Percentiles rank a stretch among this genome's conserved stretches.
phyloP scores from a whole-genome alignment of 2,797 vertebrate species.

The Acanthiza pusilla region DNA sequence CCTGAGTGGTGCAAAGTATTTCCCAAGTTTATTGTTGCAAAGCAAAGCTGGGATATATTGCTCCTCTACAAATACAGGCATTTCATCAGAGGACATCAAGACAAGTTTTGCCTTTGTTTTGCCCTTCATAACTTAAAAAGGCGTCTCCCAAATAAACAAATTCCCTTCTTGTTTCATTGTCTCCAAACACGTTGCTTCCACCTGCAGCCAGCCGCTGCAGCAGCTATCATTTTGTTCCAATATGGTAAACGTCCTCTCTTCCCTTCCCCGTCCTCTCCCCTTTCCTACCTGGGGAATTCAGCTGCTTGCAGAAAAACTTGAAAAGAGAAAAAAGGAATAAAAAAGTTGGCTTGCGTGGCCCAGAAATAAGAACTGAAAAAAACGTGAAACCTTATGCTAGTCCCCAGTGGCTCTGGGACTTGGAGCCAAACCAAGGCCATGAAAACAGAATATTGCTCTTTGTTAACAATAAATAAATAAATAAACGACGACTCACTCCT shows the following conservation, averaged over 20 bases:
- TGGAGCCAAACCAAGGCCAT: constrained; percentile 34
- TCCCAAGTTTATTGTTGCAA: neutral
- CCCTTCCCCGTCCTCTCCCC: neutral
- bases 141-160: neutral
- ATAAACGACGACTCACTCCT: constrained; percentile 1
- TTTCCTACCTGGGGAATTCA: constrained; percentile 32
- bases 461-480: constrained; percentile 46
- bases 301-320: neutral
- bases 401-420: neutral
- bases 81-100: constrained; percentile 15
- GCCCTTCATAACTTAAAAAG: neutral
- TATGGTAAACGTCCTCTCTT: neutral
- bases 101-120: constrained; percentile 9
- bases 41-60: neutral
- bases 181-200: neutral
- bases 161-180: neutral
- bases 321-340: neutral
- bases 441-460: constrained; percentile 39
- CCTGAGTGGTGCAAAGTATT: neutral
- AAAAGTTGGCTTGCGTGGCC: neutral
- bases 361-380: constrained; percentile 6
- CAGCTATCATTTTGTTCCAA: neutral
- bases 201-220: neutral
- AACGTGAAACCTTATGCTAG: neutral
- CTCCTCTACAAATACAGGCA: constrained; percentile 11